phyloP scores from a whole-genome alignment of 2,888 invertebrate genomes.

The Agrotis segetum region DNA sequence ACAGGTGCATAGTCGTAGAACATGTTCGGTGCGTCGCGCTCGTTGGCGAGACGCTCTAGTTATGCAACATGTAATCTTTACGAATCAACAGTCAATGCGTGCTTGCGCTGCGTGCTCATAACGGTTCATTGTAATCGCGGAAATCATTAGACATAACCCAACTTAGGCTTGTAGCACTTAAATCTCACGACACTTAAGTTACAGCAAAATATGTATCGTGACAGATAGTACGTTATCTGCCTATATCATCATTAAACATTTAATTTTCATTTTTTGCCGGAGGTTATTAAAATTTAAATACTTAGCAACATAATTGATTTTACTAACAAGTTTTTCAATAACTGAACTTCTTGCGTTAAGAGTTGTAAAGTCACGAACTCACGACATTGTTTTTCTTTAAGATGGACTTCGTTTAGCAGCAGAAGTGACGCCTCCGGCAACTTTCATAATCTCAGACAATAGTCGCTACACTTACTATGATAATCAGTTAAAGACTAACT shows the following conservation, averaged over 20 bases:
- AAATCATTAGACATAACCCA: slow-evolving; percentile 74
- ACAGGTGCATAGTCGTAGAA: slow-evolving; percentile 84
- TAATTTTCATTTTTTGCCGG: slow-evolving; percentile 32
- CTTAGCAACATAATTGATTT: slow-evolving; percentile 40
- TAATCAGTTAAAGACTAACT: slow-evolving; percentile 86
- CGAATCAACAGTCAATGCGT: slow-evolving; percentile 82
- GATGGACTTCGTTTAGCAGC: slow-evolving; percentile 35
- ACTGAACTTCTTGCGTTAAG: slow-evolving; percentile 41
- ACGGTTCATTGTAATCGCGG: slow-evolving; percentile 85
- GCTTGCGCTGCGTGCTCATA: slow-evolving; percentile 80
- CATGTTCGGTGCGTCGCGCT: slow-evolving; percentile 75
- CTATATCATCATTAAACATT: slow-evolving; percentile 15
- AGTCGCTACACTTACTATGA: slow-evolving; percentile 85
- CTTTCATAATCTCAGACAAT: slow-evolving; percentile 85
- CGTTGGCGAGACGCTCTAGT: slow-evolving; percentile 77
- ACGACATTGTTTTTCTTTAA: slow-evolving; percentile 35
- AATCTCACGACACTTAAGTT: slow-evolving; percentile 57
- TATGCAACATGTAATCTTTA: slow-evolving; percentile 86
- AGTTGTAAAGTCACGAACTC: slow-evolving; percentile 51
- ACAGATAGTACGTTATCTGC: slow-evolving; percentile 31
- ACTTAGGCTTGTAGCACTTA: slow-evolving; percentile 51
- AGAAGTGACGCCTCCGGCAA: slow-evolving; percentile 68
- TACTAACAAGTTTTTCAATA: slow-evolving; percentile 41
- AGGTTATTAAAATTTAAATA: slow-evolving; percentile 31
- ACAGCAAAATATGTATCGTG: slow-evolving; percentile 40